Percentiles rank a stretch among this genome's conserved stretches.
These are phyloP conservation scores for Porites evermanni DNA, from an alignment of 92 coral and sea anemone genomes.

Conservation along the genomic window DNA sequence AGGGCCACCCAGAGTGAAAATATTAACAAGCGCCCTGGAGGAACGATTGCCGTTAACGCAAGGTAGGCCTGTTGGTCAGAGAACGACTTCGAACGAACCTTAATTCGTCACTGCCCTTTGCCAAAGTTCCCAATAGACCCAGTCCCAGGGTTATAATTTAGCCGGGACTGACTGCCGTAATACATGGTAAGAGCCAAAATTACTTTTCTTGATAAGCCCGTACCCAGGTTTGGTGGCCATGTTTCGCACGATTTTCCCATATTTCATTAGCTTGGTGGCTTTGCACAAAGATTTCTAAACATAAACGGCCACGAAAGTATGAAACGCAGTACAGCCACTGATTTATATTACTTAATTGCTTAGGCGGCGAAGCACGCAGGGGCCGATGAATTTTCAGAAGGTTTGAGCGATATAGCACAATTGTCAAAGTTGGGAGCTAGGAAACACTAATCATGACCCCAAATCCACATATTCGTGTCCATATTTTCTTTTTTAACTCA, in stretches of 20 bases:
- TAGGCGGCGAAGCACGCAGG: background rate
- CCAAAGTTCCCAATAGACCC: background rate
- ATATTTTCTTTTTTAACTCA: background rate
- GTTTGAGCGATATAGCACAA: background rate
- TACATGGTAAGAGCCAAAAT: background rate
- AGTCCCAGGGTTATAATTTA: background rate
- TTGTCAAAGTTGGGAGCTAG: background rate
- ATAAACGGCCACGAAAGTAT: background rate
- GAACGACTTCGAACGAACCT: background rate
- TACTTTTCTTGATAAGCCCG: background rate
- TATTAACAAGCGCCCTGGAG: too few species aligned
- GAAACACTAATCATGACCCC: background rate
- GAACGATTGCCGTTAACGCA: too few species aligned
- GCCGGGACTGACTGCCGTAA: background rate
- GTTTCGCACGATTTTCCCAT: background rate
- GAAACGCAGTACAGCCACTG: background rate
- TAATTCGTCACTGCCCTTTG: background rate
- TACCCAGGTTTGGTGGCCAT: background rate
- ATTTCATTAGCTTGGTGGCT: background rate
- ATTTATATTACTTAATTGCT: background rate
- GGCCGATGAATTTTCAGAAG: background rate
- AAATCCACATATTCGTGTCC: background rate
- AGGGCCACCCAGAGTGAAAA: too few species aligned
- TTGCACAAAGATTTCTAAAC: background rate
- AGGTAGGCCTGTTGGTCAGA: too few species aligned